Evolutionary conservation across 2,888 invertebrate genomes (phyloP), one percentile per base, ranked within the genome.

Genomic region (Plagodis pulveraria): DNA sequence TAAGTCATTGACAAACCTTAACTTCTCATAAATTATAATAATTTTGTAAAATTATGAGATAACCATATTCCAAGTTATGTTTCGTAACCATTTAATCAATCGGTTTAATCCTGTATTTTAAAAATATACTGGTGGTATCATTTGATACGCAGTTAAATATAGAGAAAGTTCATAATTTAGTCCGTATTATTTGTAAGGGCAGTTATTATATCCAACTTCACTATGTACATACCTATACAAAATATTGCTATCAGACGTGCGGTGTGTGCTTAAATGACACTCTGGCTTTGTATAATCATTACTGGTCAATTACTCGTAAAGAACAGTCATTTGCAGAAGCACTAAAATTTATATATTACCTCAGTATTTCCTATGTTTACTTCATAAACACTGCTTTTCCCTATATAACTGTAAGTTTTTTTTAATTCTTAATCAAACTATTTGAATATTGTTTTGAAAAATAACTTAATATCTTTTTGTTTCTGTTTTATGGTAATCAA

Each of bases 81-180:
- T 68, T 68, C 68, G 64, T 68, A 68, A 67, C 62, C 61, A 45
- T 43, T 2, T 43, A 47, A 10, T 43, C 55, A 43, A n/a, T 33
- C 4, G 22, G 1, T 45, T 9, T n/a, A 38, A 7, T 45, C 40
- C 10, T 5, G 40, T 6, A 8, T 22, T 4, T 45, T 33, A 12
- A 12, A 36, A 35, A 22, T 22, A 22, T 22, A 22, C 22, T 22
- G 4, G 22, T 1, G 22, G 22, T 22, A 22, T 22, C 22, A 22
- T 22, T 22, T 22, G 22, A 22, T 22, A 22, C 22, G 22, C 22
- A 22, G 22, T 4, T 22, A 22, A 22, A 22, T 22, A 22, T 22
- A 22, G 22, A 22, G 22, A 22, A 22, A 22, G 4, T 22, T 4
- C 22, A 22, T 22, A 22, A 22, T 22, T 22, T 22, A 22, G 22